Evolutionary conservation across 2,797 vertebrate genomes (phyloP), one percentile per base, ranked within the genome.

Genomic region (Neosilurus mollespiculum): DNA sequence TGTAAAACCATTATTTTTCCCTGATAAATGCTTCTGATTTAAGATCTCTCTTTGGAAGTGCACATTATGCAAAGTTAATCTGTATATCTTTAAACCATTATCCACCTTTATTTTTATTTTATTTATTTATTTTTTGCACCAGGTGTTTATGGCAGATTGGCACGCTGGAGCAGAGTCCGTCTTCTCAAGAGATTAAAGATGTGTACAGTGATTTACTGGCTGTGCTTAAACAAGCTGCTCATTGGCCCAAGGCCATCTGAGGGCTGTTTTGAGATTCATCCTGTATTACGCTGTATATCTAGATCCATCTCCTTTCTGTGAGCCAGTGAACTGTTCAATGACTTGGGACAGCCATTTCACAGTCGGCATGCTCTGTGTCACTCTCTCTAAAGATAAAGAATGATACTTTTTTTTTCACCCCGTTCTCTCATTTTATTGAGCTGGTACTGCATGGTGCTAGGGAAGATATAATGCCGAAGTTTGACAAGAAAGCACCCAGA

Each of bases 31-130:
- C 87, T 71, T 86, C 51, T 61, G 86, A 75, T 92, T 91, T 92
- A 92, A 92, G 84, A 90, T 90, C 89, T 87, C 89, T 92, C 90
- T 89, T 92, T 90, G 88, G 91, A 92, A 86, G 90, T 88, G 34
- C 69, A 92, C 93, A 94, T 95, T 95, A 95, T 89, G 91, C 84
- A 83, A 30, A 90, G 66, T 93, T 93, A 94, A 95, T 95, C 93
- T 93, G 91, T 91, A 89, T 90, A 94, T 94, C 93, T 93, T 89
- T 85, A 91, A 93, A 93, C 92, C 92, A 93, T 94, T 92, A 94
- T 93, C 92, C 90, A 87, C 89, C 88, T 67, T 93, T 75, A 58
- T 58, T 58, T 58, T 12, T 4, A 18, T 58, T 59, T 59, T 20
- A 20, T 59, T 43, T 43, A 4, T 56, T 56, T 56, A 1, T 73